These are phyloP conservation scores for Scytalopus superciliaris DNA, from an alignment of 2,113 vertebrate genomes.

Conservation along the genomic window DNA sequence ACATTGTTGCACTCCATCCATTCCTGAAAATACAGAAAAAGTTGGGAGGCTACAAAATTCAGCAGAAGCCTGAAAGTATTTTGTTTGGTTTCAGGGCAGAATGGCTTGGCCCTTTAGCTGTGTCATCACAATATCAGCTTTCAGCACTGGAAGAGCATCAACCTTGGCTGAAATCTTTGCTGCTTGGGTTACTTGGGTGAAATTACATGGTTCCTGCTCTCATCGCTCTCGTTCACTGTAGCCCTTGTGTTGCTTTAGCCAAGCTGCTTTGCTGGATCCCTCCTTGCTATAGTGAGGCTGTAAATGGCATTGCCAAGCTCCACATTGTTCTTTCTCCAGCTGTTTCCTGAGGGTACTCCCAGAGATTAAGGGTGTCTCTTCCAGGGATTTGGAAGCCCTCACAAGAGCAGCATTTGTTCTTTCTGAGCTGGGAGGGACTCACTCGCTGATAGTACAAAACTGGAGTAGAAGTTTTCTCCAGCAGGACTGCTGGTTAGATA, in stretches of 20 bases:
- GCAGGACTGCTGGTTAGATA: neutral
- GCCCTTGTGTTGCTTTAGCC: neutral
- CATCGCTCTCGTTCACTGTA: neutral
- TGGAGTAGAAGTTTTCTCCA: neutral
- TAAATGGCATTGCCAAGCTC: neutral
- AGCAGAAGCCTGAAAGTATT: neutral
- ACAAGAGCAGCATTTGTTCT: neutral
- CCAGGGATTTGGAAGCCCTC: neutral
- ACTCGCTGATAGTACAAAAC: accelerated
- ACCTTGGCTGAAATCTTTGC: neutral
- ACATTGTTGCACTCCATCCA: neutral
- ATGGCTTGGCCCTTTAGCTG: neutral
- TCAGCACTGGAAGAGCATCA: neutral
- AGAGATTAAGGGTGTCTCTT: neutral
- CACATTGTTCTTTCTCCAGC: neutral
- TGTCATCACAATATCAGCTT: neutral
- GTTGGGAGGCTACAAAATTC: neutral
- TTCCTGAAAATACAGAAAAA: neutral
- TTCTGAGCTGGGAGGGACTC: neutral
- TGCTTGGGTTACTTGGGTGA: neutral
- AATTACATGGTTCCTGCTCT: neutral
- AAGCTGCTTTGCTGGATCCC: neutral
- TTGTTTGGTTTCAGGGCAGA: neutral
- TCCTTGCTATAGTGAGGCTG: neutral
- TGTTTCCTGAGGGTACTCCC: neutral